Evolutionary conservation across 2,888 invertebrate species (phyloP), one percentile per base, ranked within the genome.

Genomic region (Choreutis nemorana): DNA sequence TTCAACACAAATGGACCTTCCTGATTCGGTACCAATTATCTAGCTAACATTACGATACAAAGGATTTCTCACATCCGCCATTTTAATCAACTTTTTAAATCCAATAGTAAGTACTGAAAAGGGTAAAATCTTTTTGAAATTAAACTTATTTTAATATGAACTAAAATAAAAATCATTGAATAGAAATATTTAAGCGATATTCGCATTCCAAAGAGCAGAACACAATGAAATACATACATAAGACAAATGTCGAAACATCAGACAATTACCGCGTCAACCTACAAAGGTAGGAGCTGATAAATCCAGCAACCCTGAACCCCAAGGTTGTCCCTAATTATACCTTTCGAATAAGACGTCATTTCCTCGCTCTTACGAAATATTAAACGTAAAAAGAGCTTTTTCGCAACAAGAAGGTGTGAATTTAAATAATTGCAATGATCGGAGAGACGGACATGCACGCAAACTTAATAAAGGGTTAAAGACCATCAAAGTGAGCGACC

Each of bases 401-500:
- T 72, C 63, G 59, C 52, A 48, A 65, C 66, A 56, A 67, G 61
- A 71, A 78, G 77, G 78, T 77, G 78, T 75, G 77, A 78, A 77
- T 78, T 77, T 78, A 77, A 78, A 78, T 77, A 77, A 78, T 78
- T 77, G 77, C 75, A 77, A 77, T 77, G 75, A 77, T 77, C 66
- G 54, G 40, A 44, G 37, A 50, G 59, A 56, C 57, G 50, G 61
- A 62, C 55, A 52, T 63, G 70, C 77, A 77, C 70, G 77, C 73
- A 51, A 73, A 60, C 55, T 61, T 77, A 75, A 78, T 77, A 67
- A 71, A 52, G 50, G 67, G 71, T 52, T 58, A n/a, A n/a, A n/a
- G n/a, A n/a, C n/a, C n/a, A n/a, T n/a, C n/a, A n/a, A n/a, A n/a
- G n/a, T n/a, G 53, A 48, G 43, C 42, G 45, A 49, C 39, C n/a